Conservation (phyloP, 2,797 vertebrate genomes). For the Columba guinea region DNA sequence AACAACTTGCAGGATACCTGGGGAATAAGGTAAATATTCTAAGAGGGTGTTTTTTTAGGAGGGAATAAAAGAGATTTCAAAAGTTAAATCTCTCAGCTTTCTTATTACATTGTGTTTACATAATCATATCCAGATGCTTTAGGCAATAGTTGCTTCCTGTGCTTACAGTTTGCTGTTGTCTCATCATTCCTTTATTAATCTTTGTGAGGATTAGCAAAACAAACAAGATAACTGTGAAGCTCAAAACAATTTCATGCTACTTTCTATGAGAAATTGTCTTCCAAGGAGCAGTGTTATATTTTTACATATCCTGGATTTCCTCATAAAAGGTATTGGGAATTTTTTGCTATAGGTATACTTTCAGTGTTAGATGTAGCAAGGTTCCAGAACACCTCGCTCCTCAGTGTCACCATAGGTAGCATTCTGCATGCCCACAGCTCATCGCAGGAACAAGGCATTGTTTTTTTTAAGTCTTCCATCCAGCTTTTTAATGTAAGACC, state of each 20-base stretch:
- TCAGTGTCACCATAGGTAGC: not conserved
- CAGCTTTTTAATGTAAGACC: not conserved
- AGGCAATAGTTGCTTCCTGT: constrained; percentile 60
- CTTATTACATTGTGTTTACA: constrained; percentile 52
- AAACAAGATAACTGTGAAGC: constrained; percentile 65
- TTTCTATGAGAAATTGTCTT: constrained; percentile 51
- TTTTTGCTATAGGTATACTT: not conserved
- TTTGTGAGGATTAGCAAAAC: constrained; percentile 57
- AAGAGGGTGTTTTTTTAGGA: not conserved
- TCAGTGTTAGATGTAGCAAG: not conserved
- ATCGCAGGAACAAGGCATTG: not conserved
- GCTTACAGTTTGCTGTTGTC: constrained; percentile 56
- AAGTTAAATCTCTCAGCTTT: constrained; percentile 57
- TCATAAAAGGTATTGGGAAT: not conserved
- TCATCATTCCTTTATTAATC: constrained; percentile 66
- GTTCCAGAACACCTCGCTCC: not conserved
- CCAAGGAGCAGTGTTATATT: not conserved
- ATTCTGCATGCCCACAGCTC: not conserved
- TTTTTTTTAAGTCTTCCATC: not conserved
- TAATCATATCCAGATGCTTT: constrained; percentile 68
- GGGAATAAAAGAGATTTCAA: constrained; percentile 23
- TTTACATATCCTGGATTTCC: not conserved
- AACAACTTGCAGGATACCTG: not conserved
- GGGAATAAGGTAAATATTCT: constrained; percentile 15
- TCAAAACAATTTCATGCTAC: constrained; percentile 22